phyloP scores from a whole-genome alignment of 2,113 vertebrate species.

The Hoplias malabaricus region DNA sequence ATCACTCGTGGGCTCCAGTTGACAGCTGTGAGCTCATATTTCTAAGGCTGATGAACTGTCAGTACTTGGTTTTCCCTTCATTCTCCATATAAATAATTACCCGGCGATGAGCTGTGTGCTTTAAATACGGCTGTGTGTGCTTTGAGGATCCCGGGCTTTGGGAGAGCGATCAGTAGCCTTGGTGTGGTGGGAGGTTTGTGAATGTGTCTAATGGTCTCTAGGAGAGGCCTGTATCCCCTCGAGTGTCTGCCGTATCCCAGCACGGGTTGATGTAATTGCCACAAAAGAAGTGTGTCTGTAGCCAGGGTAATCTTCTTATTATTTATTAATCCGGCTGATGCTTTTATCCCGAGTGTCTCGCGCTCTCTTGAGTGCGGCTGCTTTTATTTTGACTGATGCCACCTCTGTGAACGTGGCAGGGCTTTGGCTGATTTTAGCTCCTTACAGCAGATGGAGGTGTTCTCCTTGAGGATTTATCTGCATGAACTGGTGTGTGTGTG shows the following conservation, averaged over 20 bases:
- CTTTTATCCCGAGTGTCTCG: conserved; percentile 42
- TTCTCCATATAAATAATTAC: neutral
- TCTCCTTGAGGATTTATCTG: neutral
- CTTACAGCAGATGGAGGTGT: neutral
- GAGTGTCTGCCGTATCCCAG: conserved; percentile 8
- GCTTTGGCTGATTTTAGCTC: conserved; percentile 11
- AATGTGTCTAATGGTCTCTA: conserved; percentile 4
- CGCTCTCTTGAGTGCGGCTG: conserved; percentile 6
- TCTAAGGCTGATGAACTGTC: too few species aligned
- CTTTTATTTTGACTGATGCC: conserved; percentile 35
- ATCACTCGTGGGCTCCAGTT: neutral
- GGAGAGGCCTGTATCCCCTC: neutral
- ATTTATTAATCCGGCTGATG: conserved; percentile 48
- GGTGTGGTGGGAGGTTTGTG: neutral
- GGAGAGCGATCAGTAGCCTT: neutral
- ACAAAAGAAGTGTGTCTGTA: conserved; percentile 1
- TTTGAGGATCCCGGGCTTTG: neutral
- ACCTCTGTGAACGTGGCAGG: neutral
- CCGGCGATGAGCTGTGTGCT: neutral
- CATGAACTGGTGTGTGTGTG: neutral
- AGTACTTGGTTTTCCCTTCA: neutral
- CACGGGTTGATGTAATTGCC: conserved; percentile 33
- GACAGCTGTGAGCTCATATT: neutral
- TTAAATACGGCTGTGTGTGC: neutral
- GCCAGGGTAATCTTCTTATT: conserved; percentile 25